phyloP scores from a whole-genome alignment of 2,797 vertebrate species.

The Meriones psammophilus region DNA sequence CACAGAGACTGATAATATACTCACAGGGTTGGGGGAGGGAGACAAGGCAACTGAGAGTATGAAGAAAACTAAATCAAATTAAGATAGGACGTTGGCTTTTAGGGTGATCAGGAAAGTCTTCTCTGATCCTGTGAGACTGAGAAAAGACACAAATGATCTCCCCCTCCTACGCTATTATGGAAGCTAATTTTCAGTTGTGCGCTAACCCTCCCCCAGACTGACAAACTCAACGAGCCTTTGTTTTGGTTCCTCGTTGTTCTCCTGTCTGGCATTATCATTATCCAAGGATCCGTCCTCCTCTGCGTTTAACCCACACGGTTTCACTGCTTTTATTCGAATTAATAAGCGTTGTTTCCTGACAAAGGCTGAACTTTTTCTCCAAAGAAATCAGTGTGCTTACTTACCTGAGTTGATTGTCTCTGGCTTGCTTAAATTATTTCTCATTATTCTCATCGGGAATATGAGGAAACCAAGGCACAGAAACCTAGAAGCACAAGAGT shows the following conservation, averaged over 20 bases:
- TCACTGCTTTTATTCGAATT: slow-evolving; percentile 49
- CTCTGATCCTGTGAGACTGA: neutral
- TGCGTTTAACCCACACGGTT: slow-evolving; percentile 49
- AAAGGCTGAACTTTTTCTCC: slow-evolving; percentile 56
- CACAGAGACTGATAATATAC: neutral
- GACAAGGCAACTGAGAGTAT: too few species aligned
- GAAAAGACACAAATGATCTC: neutral
- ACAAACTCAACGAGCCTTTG: slow-evolving; percentile 7
- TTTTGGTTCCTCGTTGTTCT: neutral
- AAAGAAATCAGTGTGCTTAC: slow-evolving; percentile 48
- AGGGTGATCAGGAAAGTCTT: neutral
- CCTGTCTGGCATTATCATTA: neutral
- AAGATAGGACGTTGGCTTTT: neutral
- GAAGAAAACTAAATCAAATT: slow-evolving; percentile 16
- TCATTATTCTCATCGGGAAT: neutral
- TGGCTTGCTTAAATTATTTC: neutral
- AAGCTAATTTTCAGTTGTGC: slow-evolving; percentile 30
- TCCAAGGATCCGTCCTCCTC: slow-evolving; percentile 47
- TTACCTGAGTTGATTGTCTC: neutral
- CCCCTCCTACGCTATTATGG: neutral
- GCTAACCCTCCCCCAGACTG: neutral
- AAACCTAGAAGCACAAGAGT: slow-evolving; percentile 5
- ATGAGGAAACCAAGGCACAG: slow-evolving; percentile 32
- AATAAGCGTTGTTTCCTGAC: slow-evolving; percentile 61
- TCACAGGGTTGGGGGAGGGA: neutral